Evolutionary conservation across 2,113 vertebrate species (phyloP), one percentile per base, ranked within the genome.

Genomic region (Machaerirhynchus nigripectus): DNA sequence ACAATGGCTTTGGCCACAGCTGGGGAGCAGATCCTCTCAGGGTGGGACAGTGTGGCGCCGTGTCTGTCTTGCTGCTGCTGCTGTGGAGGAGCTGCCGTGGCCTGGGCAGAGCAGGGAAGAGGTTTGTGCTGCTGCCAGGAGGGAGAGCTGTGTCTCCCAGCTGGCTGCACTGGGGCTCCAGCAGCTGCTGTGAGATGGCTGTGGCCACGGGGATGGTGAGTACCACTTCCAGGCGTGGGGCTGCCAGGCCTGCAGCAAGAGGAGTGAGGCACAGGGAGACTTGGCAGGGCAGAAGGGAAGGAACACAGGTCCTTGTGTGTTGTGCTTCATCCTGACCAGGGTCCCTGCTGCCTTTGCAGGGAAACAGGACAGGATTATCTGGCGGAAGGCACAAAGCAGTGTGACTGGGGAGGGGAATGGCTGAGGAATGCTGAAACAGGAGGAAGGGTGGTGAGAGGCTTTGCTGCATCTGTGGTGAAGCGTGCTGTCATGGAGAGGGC

Each of bases 161-260:
- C 40, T 30, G 74, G 44, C 56, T 52, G 61, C 11, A 0, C 22
- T 7, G 44, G 30, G 27, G 24, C 46, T 89, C 8, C 52, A 63
- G 79, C 47, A 37, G 49, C 13, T 80, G 22, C 44, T 22, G 9
- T 13, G 28, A 56, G 18, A 4, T 21, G 47, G 46, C 53, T 49
- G 53, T 40, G 86, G n/a, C 53, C 40, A 21, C 2, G 37, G n/a
- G n/a, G n/a, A n/a, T 7, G 6, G 17, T 7, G 50, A 24, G 44
- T 1, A 1, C 7, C 37, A 12, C 0, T 60, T 11, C 24, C 31
- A 10, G 42, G 23, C 46, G 6, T 0, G 9, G 61, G 28, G 17
- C 70, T 75, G 53, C 27, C 49, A 52, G n/a, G 37, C 23, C 52
- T 60, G 75, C 44, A 24, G 68, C 59, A 31, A 24, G n/a, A n/a